These are phyloP conservation scores for Xiphophorus hellerii DNA, from an alignment of 2,113 vertebrate genomes.

Conservation along the genomic window DNA sequence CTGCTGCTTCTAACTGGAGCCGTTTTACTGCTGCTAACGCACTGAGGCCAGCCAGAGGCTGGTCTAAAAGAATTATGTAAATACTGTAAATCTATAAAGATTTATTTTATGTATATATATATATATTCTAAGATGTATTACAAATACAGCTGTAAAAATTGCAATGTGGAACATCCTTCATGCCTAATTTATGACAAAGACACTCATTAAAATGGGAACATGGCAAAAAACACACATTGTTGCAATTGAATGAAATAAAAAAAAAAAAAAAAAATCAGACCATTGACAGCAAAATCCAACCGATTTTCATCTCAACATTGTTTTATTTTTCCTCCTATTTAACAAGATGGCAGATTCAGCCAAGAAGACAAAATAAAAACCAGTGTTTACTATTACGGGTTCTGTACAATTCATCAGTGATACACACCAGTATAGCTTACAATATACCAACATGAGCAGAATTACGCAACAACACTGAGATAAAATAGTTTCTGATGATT, in stretches of 20 bases:
- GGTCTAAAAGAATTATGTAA: not conserved
- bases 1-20: constrained; percentile 34
- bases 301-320: constrained; percentile 55
- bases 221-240: not conserved
- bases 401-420: constrained; percentile 78
- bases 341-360: constrained; percentile 64
- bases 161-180: not conserved
- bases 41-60: constrained; percentile 3
- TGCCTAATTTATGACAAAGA: not conserved
- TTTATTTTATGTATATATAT: not conserved
- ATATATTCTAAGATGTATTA: not conserved
- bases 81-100: constrained; percentile 2
- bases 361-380: constrained; percentile 79
- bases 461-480: constrained; percentile 71
- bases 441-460: constrained; percentile 76
- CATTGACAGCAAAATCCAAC: not conserved
- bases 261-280: not conserved
- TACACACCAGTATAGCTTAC: constrained; percentile 73
- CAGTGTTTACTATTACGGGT: constrained; percentile 76
- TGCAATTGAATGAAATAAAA: not conserved
- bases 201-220: not conserved
- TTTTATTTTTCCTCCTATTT: constrained; percentile 71
- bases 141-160: not conserved
- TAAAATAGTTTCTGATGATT: constrained; percentile 64
- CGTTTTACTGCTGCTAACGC: constrained; percentile 20